Conservation (phyloP, 2,113 vertebrate species). For the Halichoerus grypus region DNA sequence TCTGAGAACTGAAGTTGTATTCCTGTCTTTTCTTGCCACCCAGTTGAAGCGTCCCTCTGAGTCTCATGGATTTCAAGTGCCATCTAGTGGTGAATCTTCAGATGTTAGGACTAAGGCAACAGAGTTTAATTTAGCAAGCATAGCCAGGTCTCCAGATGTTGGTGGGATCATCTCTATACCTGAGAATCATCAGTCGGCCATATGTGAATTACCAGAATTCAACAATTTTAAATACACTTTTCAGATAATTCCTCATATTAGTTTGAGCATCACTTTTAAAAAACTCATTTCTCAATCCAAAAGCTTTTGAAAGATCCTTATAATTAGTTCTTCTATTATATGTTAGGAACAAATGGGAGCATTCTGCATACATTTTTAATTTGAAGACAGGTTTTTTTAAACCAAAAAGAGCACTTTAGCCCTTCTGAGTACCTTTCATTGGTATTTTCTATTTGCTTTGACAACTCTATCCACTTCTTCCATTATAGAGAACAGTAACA, state of each 20-base stretch:
- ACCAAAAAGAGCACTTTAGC: not conserved
- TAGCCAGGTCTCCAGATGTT: not conserved
- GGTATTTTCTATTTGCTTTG: slow-evolving; percentile 44
- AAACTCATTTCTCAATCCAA: not conserved
- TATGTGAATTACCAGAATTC: not conserved
- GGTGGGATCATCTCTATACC: not conserved
- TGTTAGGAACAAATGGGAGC: not conserved
- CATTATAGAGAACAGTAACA: not conserved
- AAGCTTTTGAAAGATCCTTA: not conserved
- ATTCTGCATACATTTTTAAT: not conserved
- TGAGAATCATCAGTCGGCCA: not conserved
- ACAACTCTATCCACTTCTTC: not conserved
- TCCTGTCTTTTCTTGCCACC: slow-evolving; percentile 30
- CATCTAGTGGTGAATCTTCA: slow-evolving; percentile 81
- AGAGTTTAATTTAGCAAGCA: not conserved
- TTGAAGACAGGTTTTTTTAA: not conserved
- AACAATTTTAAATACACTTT: not conserved
- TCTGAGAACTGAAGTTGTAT: slow-evolving; percentile 43
- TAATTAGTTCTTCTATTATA: not conserved
- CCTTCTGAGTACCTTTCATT: not conserved
- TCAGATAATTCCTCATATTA: not conserved
- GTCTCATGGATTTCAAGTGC: slow-evolving; percentile 69
- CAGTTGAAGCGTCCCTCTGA: rapidly evolving
- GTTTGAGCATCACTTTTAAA: not conserved
- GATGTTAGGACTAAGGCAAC: slow-evolving; percentile 1